Base-by-base conservation (phyloP, 2,797 vertebrate species). In the Girardinus metallicus region DNA sequence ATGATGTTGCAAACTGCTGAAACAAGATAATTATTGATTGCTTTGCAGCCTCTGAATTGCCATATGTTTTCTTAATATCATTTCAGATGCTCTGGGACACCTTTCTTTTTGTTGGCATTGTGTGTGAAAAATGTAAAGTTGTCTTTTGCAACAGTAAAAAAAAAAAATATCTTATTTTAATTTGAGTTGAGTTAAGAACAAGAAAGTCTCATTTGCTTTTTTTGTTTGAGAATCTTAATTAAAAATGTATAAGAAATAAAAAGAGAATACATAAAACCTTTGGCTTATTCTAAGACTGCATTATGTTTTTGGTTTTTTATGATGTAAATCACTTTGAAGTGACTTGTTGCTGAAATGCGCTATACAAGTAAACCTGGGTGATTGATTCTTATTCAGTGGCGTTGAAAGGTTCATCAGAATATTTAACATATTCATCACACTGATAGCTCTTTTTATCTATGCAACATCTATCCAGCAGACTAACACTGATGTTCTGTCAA, bases 401-500 rank as follows among this genome's bases (percentile, higher is more conserved):
- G 21, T 29, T 60, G 4, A 43, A 41, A 13, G 39, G 41, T 55
- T n/a, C 34, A 74, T 18, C 26, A 41, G n/a, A 57, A 57, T 29
- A 60, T 44, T 44, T 53, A 41, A 34, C 55, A 39, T 44, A 44
- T 75, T 75, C n/a, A 60, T 44, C 3, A 16, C 66, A 75, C 49
- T 41, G 36, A 64, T 16, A 31, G 68, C 68, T 43, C 76, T 64
- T 66, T 47, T 64, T 53, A 31, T 73, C 62, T 68, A 36, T 73
- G 36, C 51, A 12, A 74, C 79, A 79, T 85, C 6, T 29, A 72
- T 41, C 26, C 16, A 29, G 55, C 53, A 46, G 4, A 80, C 49
- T 39, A 79, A 75, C 31, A 49, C 49, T 64, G 53, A 36, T 47
- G 47, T 51, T 57, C 44, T 26, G 41, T 41, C 26, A 53, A 47